Evolutionary conservation across 2,797 vertebrate species (phyloP), one percentile per base, ranked within the genome.

Genomic region (Acrossocheilus fasciatus): DNA sequence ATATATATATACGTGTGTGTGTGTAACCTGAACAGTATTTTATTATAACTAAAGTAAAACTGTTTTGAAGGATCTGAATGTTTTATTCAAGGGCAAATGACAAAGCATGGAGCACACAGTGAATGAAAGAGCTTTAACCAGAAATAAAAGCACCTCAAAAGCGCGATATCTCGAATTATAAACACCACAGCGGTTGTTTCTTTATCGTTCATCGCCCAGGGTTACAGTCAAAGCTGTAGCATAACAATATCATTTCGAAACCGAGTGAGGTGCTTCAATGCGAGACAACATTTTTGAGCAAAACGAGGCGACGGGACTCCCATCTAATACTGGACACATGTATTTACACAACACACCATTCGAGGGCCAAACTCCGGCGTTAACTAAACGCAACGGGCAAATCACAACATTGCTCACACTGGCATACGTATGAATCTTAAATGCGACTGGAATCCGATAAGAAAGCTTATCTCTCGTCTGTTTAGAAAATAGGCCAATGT

Each of bases 261-360:
- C 12, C 7, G 3, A 54, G 7, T 0, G 47, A 57, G 66, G 34
- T 36, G 34, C 34, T 2, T 36, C 34, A 39, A 39, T 39, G 45
- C 0, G 45, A 52, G 7, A 39, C 36, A 45, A 30, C 15, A 59
- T 45, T 59, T 39, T 45, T 36, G 12, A 73, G 54, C 69, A 47
- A 64, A 76, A 52, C 12, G 15, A 52, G 34, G 14, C 39, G 57
- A 76, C 45, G 34, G 43, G 23, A 76, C 73, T 74, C 43, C 72
- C 30, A 50, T 8, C 14, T 52, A 84, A 76, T 66, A 36, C 59
- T n/a, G 52, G 69, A 83, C 57, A n/a, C 64, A 54, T 41, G 62
- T 52, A 70, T 82, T 54, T 54, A 70, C 50, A 72, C 26, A 50
- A 36, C 68, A 50, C 72, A 36, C 17, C 10, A 10, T 74, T 83